These are phyloP conservation scores for Anthophora plumipes DNA, from an alignment of 2,888 invertebrate species.

Conservation along the genomic window DNA sequence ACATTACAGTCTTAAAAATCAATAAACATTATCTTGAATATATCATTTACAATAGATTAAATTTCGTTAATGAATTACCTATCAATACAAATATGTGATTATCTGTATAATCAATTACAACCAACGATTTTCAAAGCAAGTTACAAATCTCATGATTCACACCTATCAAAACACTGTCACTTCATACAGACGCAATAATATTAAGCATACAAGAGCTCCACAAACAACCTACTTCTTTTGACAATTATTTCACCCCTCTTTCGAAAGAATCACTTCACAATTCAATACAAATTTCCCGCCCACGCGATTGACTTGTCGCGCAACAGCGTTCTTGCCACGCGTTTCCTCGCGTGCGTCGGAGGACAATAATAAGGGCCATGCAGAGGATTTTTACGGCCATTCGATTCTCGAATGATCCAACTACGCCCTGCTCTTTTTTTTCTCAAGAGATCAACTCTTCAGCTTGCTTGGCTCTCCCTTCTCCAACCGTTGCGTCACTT, in stretches of 20 bases:
- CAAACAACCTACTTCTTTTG: background rate
- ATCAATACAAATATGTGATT: too few species aligned
- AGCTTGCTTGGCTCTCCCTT: background rate
- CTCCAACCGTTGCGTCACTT: slow-evolving; percentile 34
- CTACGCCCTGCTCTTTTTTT: slow-evolving; percentile 24
- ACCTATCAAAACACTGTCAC: too few species aligned
- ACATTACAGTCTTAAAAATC: too few species aligned
- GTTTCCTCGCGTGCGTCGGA: slow-evolving; percentile 19
- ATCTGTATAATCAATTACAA: too few species aligned
- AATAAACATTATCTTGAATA: too few species aligned
- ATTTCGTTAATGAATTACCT: too few species aligned
- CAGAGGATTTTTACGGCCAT: slow-evolving; percentile 19
- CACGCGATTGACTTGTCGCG: slow-evolving; percentile 51
- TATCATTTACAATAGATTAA: too few species aligned
- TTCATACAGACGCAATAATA: too few species aligned
- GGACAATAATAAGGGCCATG: slow-evolving; percentile 36
- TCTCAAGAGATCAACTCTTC: slow-evolving; percentile 12
- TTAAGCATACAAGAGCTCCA: background rate
- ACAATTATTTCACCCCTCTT: background rate
- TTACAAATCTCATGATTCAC: too few species aligned
- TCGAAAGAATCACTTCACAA: slow-evolving; percentile 9
- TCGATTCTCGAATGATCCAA: slow-evolving; percentile 24
- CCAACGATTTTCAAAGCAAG: too few species aligned
- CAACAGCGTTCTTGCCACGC: slow-evolving; percentile 15
- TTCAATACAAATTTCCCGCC: slow-evolving; percentile 4